A percentile compares a stretch with the other conserved stretches of the same genome.
phyloP scores from a whole-genome alignment of 2,113 vertebrate species.

The Ibidorhyncha struthersii region DNA sequence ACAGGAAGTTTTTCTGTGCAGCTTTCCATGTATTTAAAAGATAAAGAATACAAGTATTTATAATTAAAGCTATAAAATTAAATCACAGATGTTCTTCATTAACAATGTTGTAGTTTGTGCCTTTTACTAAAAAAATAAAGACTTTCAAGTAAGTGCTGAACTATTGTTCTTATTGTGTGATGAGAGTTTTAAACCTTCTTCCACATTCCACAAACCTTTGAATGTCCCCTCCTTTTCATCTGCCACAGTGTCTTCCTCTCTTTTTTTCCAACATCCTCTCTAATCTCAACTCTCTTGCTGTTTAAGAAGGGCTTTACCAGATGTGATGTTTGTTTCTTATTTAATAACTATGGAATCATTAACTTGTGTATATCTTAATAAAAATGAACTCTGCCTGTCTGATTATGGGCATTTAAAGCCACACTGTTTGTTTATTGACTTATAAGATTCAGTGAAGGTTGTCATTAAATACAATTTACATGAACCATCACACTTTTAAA shows the following conservation, averaged over 20 bases:
- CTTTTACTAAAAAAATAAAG: neutral
- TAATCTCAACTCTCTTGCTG: neutral
- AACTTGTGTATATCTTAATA: neutral
- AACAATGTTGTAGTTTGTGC: neutral
- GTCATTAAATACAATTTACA: neutral
- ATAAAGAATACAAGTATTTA: neutral
- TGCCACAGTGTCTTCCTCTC: neutral
- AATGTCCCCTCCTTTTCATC: neutral
- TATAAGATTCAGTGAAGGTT: neutral
- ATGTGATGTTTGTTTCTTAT: neutral
- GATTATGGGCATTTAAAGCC: neutral
- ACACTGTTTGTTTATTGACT: neutral
- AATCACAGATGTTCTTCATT: neutral
- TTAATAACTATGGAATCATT: neutral
- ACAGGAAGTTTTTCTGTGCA: neutral
- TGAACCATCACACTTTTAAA: neutral
- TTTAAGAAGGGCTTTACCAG: neutral
- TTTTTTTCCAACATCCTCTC: neutral
- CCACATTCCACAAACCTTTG: neutral
- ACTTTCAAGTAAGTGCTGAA: neutral
- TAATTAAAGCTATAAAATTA: neutral
- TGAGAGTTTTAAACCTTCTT: neutral
- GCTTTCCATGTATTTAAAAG: neutral
- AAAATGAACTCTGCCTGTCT: neutral
- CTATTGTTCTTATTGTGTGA: neutral